A percentile compares a stretch with the other conserved stretches of the same genome.
phyloP scores from a whole-genome alignment of 2,797 vertebrate genomes.

The Poeciliopsis gracilis region DNA sequence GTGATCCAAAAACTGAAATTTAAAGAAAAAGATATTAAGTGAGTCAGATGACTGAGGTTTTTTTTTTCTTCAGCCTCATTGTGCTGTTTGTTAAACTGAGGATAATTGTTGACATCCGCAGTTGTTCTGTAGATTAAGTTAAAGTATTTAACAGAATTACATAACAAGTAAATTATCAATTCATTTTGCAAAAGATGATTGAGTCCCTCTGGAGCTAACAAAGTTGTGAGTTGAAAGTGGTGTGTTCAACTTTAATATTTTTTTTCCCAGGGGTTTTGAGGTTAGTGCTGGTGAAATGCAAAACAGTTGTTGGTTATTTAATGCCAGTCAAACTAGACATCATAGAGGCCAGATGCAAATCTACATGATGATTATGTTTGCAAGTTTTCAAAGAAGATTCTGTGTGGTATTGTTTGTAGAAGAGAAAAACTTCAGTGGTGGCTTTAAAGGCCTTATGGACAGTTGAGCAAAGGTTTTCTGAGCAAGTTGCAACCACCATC shows the following conservation, averaged over 20 bases:
- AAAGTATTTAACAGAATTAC: not conserved
- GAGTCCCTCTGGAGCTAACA: not conserved
- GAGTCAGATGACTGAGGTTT: not conserved
- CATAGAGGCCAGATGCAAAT: not conserved
- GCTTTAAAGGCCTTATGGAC: not conserved
- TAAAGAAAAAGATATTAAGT: not conserved
- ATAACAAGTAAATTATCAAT: not conserved
- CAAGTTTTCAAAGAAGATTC: not conserved
- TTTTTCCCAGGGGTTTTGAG: not conserved
- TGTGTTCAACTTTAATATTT: not conserved
- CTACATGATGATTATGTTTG: not conserved
- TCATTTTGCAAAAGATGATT: not conserved
- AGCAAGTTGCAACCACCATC: not conserved
- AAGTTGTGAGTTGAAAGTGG: not conserved
- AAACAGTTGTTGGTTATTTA: not conserved
- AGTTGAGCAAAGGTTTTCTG: not conserved
- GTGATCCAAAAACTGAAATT: not conserved
- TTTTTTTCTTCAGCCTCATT: not conserved
- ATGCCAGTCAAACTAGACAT: not conserved
- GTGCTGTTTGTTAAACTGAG: not conserved
- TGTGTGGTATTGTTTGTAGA: not conserved
- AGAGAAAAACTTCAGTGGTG: not conserved
- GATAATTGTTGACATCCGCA: not conserved
- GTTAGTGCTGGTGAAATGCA: not conserved
- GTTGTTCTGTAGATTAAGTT: not conserved